phyloP scores from a whole-genome alignment of 2,888 invertebrate genomes.

The Gandaritis pyraliata region DNA sequence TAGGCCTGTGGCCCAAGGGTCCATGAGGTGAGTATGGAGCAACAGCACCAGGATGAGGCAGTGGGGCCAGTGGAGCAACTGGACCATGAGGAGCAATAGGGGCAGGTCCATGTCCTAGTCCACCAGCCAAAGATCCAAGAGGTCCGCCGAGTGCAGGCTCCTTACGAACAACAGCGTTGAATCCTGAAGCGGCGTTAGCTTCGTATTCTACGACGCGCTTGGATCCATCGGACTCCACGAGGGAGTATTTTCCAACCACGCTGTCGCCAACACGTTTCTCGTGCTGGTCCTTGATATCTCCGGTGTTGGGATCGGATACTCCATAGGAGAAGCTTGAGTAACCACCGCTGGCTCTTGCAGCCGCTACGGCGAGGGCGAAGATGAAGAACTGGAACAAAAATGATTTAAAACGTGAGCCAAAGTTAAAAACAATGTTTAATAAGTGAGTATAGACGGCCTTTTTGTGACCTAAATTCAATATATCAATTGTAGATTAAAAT shows the following conservation, averaged over 20 bases:
- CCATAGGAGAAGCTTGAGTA: conserved; percentile 69
- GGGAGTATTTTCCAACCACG: conserved; percentile 79
- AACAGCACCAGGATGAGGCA: conserved; percentile 11
- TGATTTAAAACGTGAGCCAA: background rate
- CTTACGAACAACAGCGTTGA: conserved; percentile 67
- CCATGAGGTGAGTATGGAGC: conserved; percentile 20
- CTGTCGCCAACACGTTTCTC: conserved; percentile 85
- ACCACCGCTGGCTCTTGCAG: conserved; percentile 56
- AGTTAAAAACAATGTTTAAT: background rate
- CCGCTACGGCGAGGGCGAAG: conserved; percentile 57
- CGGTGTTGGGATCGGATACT: conserved; percentile 68
- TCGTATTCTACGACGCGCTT: conserved; percentile 84
- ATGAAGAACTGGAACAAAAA: conserved; percentile 64
- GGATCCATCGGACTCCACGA: conserved; percentile 84
- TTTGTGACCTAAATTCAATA: background rate
- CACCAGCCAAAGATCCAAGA: conserved; percentile 29
- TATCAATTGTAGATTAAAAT: too few relatives aligned
- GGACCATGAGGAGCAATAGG: conserved; percentile 36
- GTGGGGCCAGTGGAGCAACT: conserved; percentile 17
- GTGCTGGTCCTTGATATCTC: conserved; percentile 76
- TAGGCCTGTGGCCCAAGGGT: background rate
- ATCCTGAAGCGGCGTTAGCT: conserved; percentile 64
- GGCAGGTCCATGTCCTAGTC: conserved; percentile 35
- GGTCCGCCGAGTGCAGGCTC: conserved; percentile 53
- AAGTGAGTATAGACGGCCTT: background rate